Conservation (phyloP, 2,888 invertebrate genomes). For the Leucophora obtusa region DNA sequence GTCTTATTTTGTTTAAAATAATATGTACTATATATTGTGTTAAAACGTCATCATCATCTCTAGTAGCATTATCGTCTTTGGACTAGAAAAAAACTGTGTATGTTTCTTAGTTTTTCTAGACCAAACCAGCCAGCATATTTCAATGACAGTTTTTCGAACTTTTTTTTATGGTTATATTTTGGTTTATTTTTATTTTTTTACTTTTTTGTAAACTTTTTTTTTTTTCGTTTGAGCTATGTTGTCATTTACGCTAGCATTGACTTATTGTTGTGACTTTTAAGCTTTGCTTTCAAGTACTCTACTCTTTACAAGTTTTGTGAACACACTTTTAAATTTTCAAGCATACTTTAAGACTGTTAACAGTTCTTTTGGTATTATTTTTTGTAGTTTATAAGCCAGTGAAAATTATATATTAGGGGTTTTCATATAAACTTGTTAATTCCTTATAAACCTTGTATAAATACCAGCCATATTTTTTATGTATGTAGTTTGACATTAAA, state of each 20-base stretch:
- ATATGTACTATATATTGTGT: slow-evolving; percentile 5
- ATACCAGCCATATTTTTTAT: too few relatives aligned
- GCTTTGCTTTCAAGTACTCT: slow-evolving; percentile 47
- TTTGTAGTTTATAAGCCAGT: too few relatives aligned
- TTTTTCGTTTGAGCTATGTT: slow-evolving; percentile 39
- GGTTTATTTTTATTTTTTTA: slow-evolving; percentile 20
- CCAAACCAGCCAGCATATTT: slow-evolving; percentile 40
- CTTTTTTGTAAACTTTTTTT: slow-evolving; percentile 18
- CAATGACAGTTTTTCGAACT: slow-evolving; percentile 39
- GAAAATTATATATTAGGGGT: too few relatives aligned
- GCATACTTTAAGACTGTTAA: slow-evolving; percentile 46
- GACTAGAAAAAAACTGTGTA: not conserved
- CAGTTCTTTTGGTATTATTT: not conserved
- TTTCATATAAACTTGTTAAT: too few relatives aligned
- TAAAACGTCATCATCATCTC: slow-evolving; percentile 24
- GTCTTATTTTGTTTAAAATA: not conserved
- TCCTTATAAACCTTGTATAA: too few relatives aligned
- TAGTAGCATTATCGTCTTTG: not conserved
- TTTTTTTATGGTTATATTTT: slow-evolving; percentile 22
- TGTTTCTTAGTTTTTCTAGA: slow-evolving; percentile 4
- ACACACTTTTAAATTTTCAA: slow-evolving; percentile 37
- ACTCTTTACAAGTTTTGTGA: slow-evolving; percentile 21
- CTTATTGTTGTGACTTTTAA: slow-evolving; percentile 58
- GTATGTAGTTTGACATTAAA: too few relatives aligned
- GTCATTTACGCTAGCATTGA: slow-evolving; percentile 61